Conservation (phyloP, 2,797 vertebrate species). For the Chromobotia macracanthus region DNA sequence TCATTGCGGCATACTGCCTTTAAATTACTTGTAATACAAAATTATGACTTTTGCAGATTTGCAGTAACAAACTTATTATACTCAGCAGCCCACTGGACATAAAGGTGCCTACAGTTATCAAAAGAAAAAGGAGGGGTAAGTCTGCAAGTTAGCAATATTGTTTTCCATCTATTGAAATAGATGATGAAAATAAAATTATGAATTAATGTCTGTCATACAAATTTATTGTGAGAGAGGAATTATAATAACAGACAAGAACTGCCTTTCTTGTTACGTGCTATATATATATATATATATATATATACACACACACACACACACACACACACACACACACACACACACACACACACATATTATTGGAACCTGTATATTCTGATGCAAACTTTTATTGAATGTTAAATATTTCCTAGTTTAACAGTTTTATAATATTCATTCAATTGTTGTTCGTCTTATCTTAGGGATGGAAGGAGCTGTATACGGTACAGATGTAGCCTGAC, state of each 20-base stretch:
- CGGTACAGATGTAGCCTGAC: conserved; percentile 82
- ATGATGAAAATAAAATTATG: background rate
- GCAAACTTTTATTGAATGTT: background rate
- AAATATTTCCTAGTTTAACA: background rate
- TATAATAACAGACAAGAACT: too few relatives aligned
- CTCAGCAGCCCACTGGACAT: conserved; percentile 65
- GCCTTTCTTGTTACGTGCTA: background rate
- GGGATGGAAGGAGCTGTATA: conserved; percentile 77
- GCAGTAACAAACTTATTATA: conserved; percentile 17
- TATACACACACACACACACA: too few relatives aligned
- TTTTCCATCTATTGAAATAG: background rate
- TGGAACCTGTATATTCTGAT: background rate
- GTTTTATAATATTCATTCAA: background rate
- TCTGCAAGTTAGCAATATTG: conserved; percentile 22
- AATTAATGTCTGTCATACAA: too few relatives aligned
- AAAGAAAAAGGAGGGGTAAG: conserved; percentile 73
- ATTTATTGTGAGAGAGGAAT: too few relatives aligned
- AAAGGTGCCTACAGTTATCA: conserved; percentile 63
- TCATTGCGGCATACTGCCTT: too few relatives aligned
- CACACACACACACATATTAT: background rate
- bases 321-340: too few relatives aligned
- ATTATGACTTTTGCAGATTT: background rate
- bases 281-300: too few relatives aligned
- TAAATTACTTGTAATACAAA: background rate
- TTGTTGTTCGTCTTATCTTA: conserved; percentile 45